phyloP scores from a whole-genome alignment of 2,888 invertebrate species.

The Drosophila lutescens region DNA sequence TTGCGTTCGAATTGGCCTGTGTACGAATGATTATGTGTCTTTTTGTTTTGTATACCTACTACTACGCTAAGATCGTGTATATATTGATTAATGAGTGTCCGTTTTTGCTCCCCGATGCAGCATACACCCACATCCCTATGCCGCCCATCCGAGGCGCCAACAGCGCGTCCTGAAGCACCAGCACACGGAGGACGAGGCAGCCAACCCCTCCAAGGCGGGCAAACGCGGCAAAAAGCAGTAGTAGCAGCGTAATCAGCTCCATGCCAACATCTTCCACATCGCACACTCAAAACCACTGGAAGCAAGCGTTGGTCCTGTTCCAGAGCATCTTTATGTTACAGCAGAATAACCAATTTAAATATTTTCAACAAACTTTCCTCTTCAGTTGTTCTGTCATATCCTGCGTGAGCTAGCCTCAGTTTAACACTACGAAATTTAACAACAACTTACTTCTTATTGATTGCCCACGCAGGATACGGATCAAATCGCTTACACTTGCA shows the following conservation, averaged over 20 bases:
- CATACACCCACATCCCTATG: slow-evolving; percentile 84
- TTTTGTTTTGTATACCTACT: slow-evolving; percentile 42
- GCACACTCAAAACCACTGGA: slow-evolving; percentile 15
- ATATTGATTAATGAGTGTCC: slow-evolving; percentile 13
- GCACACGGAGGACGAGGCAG: slow-evolving; percentile 51
- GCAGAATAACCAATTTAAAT: background rate
- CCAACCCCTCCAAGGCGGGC: slow-evolving; percentile 38
- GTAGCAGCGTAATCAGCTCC: slow-evolving; percentile 1
- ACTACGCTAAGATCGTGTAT: background rate
- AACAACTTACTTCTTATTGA: background rate
- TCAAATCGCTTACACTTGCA: background rate
- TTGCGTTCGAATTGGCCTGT: slow-evolving; percentile 67
- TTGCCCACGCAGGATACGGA: slow-evolving; percentile 2
- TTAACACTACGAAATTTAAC: too few relatives aligned
- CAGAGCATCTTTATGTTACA: slow-evolving; percentile 12
- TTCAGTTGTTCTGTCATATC: background rate
- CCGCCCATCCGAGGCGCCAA: slow-evolving; percentile 81
- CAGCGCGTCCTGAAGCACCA: slow-evolving; percentile 79
- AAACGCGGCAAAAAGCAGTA: slow-evolving; percentile 64
- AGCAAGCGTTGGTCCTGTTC: slow-evolving; percentile 24
- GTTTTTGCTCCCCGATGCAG: slow-evolving; percentile 52
- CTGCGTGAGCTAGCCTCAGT: slow-evolving; percentile 1
- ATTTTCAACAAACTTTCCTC: background rate
- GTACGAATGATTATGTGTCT: slow-evolving; percentile 56
- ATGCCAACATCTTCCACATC: background rate